A percentile compares a stretch with the other conserved stretches of the same genome.
phyloP scores from a whole-genome alignment of 2,797 vertebrate species.

The Diglossa cyanea region DNA sequence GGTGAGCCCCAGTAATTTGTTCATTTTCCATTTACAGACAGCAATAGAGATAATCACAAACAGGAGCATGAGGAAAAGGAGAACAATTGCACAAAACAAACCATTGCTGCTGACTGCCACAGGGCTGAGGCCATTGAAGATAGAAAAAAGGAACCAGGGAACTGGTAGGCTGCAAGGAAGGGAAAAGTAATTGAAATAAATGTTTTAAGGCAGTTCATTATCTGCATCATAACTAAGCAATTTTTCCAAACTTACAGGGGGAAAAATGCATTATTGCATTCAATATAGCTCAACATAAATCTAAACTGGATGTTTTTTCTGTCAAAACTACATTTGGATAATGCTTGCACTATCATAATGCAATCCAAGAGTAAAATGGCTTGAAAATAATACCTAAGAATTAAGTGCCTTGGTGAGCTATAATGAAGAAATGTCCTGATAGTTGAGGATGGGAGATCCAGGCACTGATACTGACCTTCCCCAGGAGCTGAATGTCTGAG shows the following conservation, averaged over 20 bases:
- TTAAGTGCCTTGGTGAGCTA: background rate
- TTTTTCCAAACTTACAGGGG: background rate
- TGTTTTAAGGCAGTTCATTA: background rate
- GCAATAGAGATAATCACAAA: conserved; percentile 95
- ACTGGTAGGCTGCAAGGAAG: conserved; percentile 84
- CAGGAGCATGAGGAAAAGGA: conserved; percentile 97
- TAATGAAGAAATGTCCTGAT: background rate
- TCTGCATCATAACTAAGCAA: background rate
- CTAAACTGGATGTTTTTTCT: background rate
- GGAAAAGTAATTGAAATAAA: conserved; percentile 13
- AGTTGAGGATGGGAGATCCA: background rate
- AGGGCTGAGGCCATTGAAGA: conserved; percentile 79
- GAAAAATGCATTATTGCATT: background rate
- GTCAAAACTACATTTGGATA: background rate
- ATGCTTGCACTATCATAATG: background rate
- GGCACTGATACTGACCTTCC: background rate
- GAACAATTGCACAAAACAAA: conserved; percentile 94
- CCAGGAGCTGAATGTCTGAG: background rate
- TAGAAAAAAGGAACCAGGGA: conserved; percentile 90
- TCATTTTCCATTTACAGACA: conserved; percentile 93
- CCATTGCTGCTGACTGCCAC: conserved; percentile 95
- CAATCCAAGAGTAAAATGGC: background rate
- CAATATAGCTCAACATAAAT: background rate
- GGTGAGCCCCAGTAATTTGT: conserved; percentile 87
- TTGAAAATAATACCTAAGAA: background rate